Percentiles rank a stretch among this genome's conserved stretches.
Evolutionary conservation across 2,888 invertebrate genomes (phyloP).

Genomic region (Icerya purchasi): DNA sequence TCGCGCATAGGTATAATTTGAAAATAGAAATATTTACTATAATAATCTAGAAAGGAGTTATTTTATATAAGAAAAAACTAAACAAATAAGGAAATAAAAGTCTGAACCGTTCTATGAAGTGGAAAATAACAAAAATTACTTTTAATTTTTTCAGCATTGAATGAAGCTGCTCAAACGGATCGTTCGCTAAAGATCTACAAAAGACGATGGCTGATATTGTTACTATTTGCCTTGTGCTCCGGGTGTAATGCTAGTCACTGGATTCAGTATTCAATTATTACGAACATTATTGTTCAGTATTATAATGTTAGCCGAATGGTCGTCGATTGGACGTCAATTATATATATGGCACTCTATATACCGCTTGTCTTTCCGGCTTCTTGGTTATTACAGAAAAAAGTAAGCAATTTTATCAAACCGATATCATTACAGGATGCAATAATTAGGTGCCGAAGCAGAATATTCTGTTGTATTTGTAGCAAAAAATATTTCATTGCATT

Average conservation of each 20-base stretch:
- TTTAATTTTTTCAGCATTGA: background rate
- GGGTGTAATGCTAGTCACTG: constrained; percentile 87
- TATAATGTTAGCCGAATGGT: constrained; percentile 43
- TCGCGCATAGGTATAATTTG: too few species aligned
- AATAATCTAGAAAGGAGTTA: too few species aligned
- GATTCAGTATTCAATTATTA: constrained; percentile 90
- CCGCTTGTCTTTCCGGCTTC: constrained; percentile 94
- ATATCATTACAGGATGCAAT: too few species aligned
- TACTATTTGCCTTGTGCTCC: constrained; percentile 71
- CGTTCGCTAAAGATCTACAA: constrained; percentile 35
- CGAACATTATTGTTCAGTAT: constrained; percentile 56
- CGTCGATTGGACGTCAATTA: constrained; percentile 93
- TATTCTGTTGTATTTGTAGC: too few species aligned
- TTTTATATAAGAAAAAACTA: too few species aligned
- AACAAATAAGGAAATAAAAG: too few species aligned
- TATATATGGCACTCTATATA: constrained; percentile 93
- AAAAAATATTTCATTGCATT: too few species aligned
- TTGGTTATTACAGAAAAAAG: constrained; percentile 83
- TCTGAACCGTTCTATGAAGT: too few species aligned
- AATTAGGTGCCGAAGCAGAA: too few species aligned
- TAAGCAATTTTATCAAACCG: too few species aligned
- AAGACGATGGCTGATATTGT: constrained; percentile 63
- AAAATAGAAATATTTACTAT: too few species aligned
- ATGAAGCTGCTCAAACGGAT: background rate
- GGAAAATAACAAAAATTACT: too few species aligned